A percentile compares a stretch with the other conserved stretches of the same genome.
phyloP scores from a whole-genome alignment of 2,113 vertebrate species.

The Dasyprocta punctata region DNA sequence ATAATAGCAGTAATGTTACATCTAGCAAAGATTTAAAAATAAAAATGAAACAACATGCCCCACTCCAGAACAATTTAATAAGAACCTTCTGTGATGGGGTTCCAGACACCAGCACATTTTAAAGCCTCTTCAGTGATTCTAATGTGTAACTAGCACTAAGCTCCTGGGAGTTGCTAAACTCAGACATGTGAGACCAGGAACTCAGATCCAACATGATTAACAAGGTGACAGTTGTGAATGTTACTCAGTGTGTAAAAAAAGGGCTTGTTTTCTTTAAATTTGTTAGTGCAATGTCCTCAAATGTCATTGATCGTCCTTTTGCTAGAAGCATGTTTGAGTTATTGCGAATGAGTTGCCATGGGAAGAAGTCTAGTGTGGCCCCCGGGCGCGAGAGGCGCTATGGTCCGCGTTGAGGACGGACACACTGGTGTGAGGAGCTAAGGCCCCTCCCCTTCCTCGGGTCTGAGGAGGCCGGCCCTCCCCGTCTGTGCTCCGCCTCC shows the following conservation, averaged over 20 bases:
- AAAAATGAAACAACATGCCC: not conserved
- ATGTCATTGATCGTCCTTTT: not conserved
- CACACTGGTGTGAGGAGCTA: no score
- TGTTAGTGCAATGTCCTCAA: not conserved
- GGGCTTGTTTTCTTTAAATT: not conserved
- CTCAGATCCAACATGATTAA: not conserved
- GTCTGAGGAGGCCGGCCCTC: no score
- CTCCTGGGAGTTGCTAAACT: not conserved
- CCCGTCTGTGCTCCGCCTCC: no score
- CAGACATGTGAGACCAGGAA: not conserved
- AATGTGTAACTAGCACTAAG: not conserved
- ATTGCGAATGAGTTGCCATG: not conserved
- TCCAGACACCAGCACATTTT: not conserved
- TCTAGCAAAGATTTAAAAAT: not conserved
- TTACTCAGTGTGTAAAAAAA: not conserved
- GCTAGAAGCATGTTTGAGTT: not conserved
- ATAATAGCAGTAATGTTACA: not conserved
- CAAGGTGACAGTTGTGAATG: not conserved
- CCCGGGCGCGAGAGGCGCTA: no score
- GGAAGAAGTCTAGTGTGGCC: no score
- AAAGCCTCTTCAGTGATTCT: not conserved
- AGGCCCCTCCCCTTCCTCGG: no score
- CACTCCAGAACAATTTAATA: not conserved
- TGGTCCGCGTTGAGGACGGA: no score
- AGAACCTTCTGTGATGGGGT: not conserved